phyloP scores from a whole-genome alignment of 2,888 invertebrate genomes.

The Proisotoma minuta region DNA sequence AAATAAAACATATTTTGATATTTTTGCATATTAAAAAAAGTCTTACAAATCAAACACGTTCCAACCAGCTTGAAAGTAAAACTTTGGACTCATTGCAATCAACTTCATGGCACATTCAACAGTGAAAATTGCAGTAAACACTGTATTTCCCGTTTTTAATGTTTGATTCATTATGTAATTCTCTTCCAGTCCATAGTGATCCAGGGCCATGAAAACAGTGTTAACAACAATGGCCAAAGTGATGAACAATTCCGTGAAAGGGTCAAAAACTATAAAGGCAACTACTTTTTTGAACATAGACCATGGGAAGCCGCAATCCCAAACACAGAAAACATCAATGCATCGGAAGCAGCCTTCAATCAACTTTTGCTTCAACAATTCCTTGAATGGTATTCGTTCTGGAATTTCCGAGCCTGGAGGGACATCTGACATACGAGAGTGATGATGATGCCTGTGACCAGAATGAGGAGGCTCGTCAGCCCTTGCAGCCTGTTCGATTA shows the following conservation, averaged over 20 bases:
- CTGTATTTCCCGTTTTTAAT: conserved; percentile 87
- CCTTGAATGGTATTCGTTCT: conserved; percentile 21
- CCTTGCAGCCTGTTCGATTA: conserved; percentile 85
- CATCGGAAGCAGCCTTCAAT: conserved; percentile 69
- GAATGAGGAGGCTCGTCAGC: background rate
- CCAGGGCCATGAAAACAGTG: conserved; percentile 82
- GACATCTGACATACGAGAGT: background rate
- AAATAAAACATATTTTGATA: background rate
- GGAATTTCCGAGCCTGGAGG: background rate
- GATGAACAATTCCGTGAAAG: conserved; percentile 96
- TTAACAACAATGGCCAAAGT: conserved; percentile 97
- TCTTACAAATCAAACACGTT: conserved; percentile 26
- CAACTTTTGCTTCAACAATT: conserved; percentile 69
- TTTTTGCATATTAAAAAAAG: background rate
- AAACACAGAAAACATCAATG: conserved; percentile 60
- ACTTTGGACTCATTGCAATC: conserved; percentile 93
- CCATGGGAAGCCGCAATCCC: conserved; percentile 95
- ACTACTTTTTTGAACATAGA: conserved; percentile 78
- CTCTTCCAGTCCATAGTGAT: conserved; percentile 79
- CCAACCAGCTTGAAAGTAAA: conserved; percentile 81
- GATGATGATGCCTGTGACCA: background rate
- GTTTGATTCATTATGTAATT: conserved; percentile 66
- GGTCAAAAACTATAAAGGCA: conserved; percentile 88
- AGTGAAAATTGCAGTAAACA: conserved; percentile 50
- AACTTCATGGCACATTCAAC: conserved; percentile 64